Conservation (phyloP, 2,888 invertebrate species). For the Phasia obesa region DNA sequence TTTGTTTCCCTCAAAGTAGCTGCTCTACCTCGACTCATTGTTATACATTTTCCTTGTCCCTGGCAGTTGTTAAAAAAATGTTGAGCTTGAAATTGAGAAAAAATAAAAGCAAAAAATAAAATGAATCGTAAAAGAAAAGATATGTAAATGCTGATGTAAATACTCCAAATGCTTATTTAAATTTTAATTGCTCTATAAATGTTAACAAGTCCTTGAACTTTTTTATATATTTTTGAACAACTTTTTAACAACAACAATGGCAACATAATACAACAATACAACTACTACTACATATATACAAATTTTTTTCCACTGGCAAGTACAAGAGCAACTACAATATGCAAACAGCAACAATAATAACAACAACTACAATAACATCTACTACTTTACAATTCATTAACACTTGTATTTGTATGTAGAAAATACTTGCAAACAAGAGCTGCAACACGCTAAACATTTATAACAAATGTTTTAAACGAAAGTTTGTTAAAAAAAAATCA, state of each 20-base stretch:
- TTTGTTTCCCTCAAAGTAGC: conserved; percentile 17
- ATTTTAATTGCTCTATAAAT: conserved; percentile 81
- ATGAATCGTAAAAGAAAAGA: not conserved
- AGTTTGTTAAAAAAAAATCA: conserved; percentile 5
- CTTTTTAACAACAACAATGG: conserved; percentile 61
- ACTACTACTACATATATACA: conserved; percentile 4
- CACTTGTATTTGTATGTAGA: conserved; percentile 43
- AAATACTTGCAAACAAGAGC: conserved; percentile 18
- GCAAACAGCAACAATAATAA: conserved; percentile 23
- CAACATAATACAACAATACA: conserved; percentile 56
- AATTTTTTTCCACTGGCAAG: conserved; percentile 22
- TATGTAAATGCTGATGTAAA: conserved; percentile 54
- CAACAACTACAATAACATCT: conserved; percentile 9
- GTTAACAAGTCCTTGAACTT: conserved; percentile 80
- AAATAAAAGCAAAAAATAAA: not conserved
- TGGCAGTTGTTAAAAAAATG: conserved; percentile 21
- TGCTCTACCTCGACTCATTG: conserved; percentile 41
- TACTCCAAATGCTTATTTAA: conserved; percentile 78
- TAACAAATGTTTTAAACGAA: conserved; percentile 25
- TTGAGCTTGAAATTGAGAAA: conserved; percentile 62
- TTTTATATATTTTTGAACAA: conserved; percentile 69
- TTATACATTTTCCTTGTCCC: conserved; percentile 40
- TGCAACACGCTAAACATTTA: conserved; percentile 35
- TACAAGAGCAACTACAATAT: conserved; percentile 38
- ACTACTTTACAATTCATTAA: conserved; percentile 67